phyloP scores from a whole-genome alignment of 2,888 invertebrate genomes.

The Linyphia triangularis region DNA sequence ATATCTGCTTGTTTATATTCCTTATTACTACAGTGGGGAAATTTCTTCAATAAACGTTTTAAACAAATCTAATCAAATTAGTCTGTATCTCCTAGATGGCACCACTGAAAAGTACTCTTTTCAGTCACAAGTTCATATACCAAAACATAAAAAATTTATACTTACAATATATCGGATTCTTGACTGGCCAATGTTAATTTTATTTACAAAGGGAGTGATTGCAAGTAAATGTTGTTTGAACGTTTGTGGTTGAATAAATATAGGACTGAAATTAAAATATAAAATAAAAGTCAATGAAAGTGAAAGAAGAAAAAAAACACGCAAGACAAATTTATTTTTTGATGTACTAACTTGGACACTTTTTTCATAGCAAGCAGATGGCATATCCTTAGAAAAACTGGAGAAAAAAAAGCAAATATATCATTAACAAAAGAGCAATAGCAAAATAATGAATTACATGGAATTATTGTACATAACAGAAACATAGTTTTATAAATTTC shows the following conservation, averaged over 20 bases:
- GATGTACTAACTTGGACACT: slow-evolving; percentile 80
- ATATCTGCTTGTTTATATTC: too few relatives aligned
- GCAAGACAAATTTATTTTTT: neutral
- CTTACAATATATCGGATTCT: slow-evolving; percentile 84
- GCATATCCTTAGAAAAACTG: slow-evolving; percentile 84
- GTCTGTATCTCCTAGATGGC: neutral
- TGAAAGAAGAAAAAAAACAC: neutral
- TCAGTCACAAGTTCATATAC: neutral
- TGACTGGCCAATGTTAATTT: slow-evolving; percentile 84
- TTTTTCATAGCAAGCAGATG: slow-evolving; percentile 83
- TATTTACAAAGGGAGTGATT: slow-evolving; percentile 81
- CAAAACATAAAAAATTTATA: slow-evolving; percentile 29
- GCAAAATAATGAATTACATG: too few relatives aligned
- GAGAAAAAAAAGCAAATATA: slow-evolving; percentile 26
- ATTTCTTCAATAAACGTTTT: too few relatives aligned
- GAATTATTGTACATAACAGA: too few relatives aligned
- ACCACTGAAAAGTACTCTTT: neutral
- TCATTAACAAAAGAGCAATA: too few relatives aligned
- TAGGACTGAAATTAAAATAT: slow-evolving; percentile 31
- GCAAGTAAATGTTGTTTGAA: slow-evolving; percentile 68
- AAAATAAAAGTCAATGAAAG: neutral
- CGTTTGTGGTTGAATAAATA: slow-evolving; percentile 22
- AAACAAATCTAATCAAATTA: neutral
- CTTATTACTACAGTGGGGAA: too few relatives aligned
- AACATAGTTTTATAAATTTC: too few relatives aligned